Evolutionary conservation across 2,888 invertebrate species (phyloP), one percentile per base, ranked within the genome.

Genomic region (Phyllotreta cruciferae): DNA sequence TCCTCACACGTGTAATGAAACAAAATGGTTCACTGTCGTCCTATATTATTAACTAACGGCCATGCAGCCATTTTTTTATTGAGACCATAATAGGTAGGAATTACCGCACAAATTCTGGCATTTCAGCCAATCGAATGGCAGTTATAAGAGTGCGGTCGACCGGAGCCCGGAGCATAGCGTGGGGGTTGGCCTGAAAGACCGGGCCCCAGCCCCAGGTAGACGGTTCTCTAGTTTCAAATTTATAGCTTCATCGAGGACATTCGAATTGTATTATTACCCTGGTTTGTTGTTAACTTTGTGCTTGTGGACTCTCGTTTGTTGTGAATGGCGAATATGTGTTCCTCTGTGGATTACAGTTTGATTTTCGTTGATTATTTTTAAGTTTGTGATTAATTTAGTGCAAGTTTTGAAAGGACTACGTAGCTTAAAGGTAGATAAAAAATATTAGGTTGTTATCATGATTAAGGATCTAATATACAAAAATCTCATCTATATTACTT

Each of bases 121-220:
- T 63, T 60, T 58, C 41, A 68, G 71, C 80, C 81, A 81, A 80
- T 81, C 67, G 77, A 75, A 76, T 73, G 68, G 67, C 67, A 73
- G 71, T 68, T 75, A 77, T 77, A 60, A 52, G 37, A 49, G 35
- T 49, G 49, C 35, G 35, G 35, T 74, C 24, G 24, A 24, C 24
- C 24, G 24, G 24, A 24, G 24, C 24, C 24, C 74, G 53, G 67
- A 70, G 72, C 72, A 60, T 65, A 72, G 69, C 70, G 73, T 71
- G 77, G 77, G 78, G 77, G 72, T 68, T 66, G 66, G 35, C 50
- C 62, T 44, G 11, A 42, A 38, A 41, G 50, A 41, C 42, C 42
- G 24, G 64, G 44, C 39, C 42, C 9, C 37, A 63, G 60, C 60
- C 60, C 54, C 73, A 71, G 74, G 70, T 74, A 73, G 69, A 54